Percentiles rank a stretch among this genome's conserved stretches.
These are phyloP conservation scores for Aphaenogaster ashmeadi DNA, from an alignment of 1,140 invertebrate genomes.

Conservation along the genomic window DNA sequence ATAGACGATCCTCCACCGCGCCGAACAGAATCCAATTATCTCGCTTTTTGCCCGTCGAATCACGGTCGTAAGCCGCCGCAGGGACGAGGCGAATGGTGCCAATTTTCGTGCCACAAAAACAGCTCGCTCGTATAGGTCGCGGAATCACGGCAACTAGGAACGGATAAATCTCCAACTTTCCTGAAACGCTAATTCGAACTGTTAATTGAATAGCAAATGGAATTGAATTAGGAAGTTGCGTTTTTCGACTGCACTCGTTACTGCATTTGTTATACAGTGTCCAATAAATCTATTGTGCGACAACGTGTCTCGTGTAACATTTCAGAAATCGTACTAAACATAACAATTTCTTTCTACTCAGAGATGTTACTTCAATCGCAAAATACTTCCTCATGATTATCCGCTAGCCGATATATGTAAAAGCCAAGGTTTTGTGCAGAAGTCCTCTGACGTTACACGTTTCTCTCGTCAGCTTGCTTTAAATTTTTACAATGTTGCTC, in stretches of 20 bases:
- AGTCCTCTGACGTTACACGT: background rate
- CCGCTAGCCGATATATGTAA: background rate
- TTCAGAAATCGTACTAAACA: background rate
- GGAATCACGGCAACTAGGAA: constrained; percentile 8
- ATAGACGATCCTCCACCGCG: constrained; percentile 22
- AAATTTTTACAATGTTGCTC: background rate
- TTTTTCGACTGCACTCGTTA: background rate
- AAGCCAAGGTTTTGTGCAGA: background rate
- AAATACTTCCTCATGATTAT: background rate
- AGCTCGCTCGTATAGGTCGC: background rate
- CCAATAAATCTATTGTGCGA: constrained; percentile 18
- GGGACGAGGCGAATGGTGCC: constrained; percentile 18
- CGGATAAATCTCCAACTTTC: constrained; percentile 18
- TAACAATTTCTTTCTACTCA: background rate
- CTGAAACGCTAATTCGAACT: constrained; percentile 8
- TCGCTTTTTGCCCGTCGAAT: constrained; percentile 50
- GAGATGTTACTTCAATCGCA: background rate
- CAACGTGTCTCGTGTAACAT: background rate
- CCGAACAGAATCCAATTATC: constrained; percentile 56
- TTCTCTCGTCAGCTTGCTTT: background rate
- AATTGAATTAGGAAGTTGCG: constrained; percentile 18
- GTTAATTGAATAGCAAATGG: constrained; percentile 46
- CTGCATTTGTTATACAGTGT: background rate
- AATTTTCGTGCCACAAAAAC: constrained; percentile 55
- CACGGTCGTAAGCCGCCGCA: background rate